Conservation (phyloP, 37 sponge, comb jelly and placozoan species). For the Oscarella lobularis region DNA sequence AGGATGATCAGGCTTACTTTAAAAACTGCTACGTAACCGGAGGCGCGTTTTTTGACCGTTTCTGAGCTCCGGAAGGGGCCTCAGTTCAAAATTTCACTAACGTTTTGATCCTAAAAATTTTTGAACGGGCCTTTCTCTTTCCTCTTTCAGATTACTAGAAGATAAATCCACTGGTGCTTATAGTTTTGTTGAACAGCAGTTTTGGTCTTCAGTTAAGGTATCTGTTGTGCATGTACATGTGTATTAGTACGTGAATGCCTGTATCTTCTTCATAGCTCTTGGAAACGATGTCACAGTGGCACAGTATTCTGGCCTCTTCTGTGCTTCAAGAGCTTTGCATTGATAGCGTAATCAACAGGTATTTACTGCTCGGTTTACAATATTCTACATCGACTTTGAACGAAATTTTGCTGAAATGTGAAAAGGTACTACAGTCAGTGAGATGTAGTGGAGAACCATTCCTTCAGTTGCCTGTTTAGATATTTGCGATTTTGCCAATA, state of each 20-base stretch:
- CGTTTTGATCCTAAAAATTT: too few relatives aligned
- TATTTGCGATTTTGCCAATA: neutral
- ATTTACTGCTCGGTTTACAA: neutral
- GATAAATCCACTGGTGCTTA: neutral
- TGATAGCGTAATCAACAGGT: neutral
- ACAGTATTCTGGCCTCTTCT: conserved; percentile 15
- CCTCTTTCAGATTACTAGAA: neutral
- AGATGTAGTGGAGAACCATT: neutral
- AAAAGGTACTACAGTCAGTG: neutral
- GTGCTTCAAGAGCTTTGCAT: neutral
- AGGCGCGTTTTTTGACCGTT: too few relatives aligned
- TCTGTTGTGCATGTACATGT: neutral
- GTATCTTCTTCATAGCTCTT: conserved; percentile 14
- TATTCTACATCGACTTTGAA: neutral
- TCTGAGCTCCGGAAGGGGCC: too few relatives aligned
- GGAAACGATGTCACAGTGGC: conserved; percentile 40
- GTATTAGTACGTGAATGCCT: neutral
- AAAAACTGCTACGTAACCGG: too few relatives aligned
- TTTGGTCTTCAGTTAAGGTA: neutral
- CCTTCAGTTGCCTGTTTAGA: neutral
- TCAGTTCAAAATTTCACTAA: too few relatives aligned
- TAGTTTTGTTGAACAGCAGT: neutral
- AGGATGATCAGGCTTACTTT: too few relatives aligned
- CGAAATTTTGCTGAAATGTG: neutral
- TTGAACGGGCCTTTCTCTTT: too few relatives aligned